These are phyloP conservation scores for Picus viridis DNA, from an alignment of 2,797 vertebrate species.

Conservation along the genomic window DNA sequence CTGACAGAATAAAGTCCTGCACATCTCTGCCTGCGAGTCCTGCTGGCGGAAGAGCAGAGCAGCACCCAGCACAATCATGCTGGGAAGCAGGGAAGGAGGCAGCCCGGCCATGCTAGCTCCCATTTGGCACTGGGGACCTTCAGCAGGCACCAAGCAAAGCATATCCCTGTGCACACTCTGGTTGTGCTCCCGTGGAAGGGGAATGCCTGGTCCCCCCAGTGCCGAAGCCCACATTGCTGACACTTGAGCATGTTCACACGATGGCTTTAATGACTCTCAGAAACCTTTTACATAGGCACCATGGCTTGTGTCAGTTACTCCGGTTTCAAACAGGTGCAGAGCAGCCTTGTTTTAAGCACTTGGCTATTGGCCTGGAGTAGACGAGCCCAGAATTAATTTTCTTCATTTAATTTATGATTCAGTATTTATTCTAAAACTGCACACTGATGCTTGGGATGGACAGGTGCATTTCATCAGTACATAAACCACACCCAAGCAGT, in stretches of 20 bases:
- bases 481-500: not conserved
- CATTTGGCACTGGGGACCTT: rapidly evolving
- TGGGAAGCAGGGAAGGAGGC: not conserved
- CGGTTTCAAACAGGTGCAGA: not conserved
- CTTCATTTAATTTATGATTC: not conserved
- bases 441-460: not conserved
- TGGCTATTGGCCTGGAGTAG: not conserved
- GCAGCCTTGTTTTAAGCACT: not conserved
- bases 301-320: not conserved
- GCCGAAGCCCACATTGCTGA: rapidly evolving
- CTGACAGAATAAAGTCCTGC: not conserved
- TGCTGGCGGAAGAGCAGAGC: not conserved
- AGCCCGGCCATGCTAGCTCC: not conserved
- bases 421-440: not conserved
- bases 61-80: rapidly evolving
- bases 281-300: not conserved
- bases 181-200: rapidly evolving
- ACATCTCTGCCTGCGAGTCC: rapidly evolving
- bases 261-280: not conserved
- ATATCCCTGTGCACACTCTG: not conserved
- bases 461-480: not conserved
- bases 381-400: not conserved
- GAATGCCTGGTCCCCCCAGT: not conserved
- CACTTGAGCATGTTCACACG: rapidly evolving
- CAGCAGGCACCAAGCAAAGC: not conserved